Base-by-base conservation (phyloP, 2,113 vertebrate species). In the Neomonachus schauinslandi region DNA sequence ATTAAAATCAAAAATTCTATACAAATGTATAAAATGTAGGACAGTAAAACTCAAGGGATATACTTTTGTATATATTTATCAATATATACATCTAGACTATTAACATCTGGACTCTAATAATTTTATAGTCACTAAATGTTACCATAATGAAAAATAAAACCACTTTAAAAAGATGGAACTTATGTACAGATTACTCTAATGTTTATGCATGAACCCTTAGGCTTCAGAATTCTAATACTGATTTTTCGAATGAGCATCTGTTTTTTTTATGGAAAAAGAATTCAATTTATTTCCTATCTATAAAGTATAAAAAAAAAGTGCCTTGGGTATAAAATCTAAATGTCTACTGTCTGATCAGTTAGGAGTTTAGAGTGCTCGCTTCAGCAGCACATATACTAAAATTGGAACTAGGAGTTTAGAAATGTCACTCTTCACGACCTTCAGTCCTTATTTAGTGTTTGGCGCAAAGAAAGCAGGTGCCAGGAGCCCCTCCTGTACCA, bases 251-350 rank as follows among this genome's bases (percentile, higher is more conserved):
- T 18, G 28, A 77, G 42, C 42, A 31, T 49, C 28, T 49, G 3
- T 10, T 46, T 77, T 74, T 74, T 42, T 91, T 18, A 65, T 91
- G 77, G 87, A 95, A 98, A 91, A 98, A 97, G 1, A 5, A 31
- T 69, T 67, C 67, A 2, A 26, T 98, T 99, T 98, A 98, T 98
- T 99, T 91, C 90, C 90, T 55, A 7, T 1, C 92, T 98, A 96
- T 96, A 98, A 96, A 26, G 24, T 42, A 10, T 36, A 5, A 85
- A 89, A 83, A 89, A 46, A 46, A 46, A 46, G 7, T 53, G 5
- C n/a, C 4, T 36, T 36, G 69, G 74, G 57, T 67, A 86, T 36
- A 84, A 85, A 88, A 74, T 79, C 95, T 91, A 79, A 90, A 59
- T 2, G 15, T 79, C 85, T 19, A 22, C 5, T 3, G 16, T 16